These are phyloP conservation scores for Carduelis carduelis DNA, from an alignment of 2,797 vertebrate species.

Conservation along the genomic window DNA sequence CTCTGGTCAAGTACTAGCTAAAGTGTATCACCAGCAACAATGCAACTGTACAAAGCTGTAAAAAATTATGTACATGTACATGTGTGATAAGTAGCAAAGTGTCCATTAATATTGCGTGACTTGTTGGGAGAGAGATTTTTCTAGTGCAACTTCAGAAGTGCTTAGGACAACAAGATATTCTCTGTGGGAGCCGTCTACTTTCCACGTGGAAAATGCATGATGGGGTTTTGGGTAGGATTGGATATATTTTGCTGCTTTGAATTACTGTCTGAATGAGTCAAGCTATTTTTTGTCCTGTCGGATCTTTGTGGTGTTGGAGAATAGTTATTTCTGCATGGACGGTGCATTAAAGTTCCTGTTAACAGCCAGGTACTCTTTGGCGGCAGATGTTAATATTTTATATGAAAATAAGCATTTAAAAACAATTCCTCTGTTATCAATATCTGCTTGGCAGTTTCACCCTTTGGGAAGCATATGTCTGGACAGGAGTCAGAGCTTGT, in stretches of 20 bases:
- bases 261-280: constrained; percentile 57
- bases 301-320: neutral
- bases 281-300: constrained; percentile 22
- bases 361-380: neutral
- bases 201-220: constrained; percentile 41
- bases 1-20: neutral
- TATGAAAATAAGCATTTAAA: neutral
- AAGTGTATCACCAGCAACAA: neutral
- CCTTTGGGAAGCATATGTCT: constrained; percentile 7
- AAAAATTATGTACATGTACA: neutral
- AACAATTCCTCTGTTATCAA: neutral
- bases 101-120: neutral
- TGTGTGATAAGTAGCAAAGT: neutral
- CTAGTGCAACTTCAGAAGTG: constrained; percentile 15
- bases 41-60: neutral
- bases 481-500: neutral
- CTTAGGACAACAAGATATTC: constrained; percentile 39
- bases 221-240: constrained; percentile 34
- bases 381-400: neutral
- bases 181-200: constrained; percentile 24
- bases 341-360: neutral
- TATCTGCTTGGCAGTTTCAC: constrained; percentile 13
- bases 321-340: neutral
- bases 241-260: constrained; percentile 57
- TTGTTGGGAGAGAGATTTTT: neutral